Base-by-base conservation (phyloP, 1,140 invertebrate species). In the Listronotus bonariensis region DNA sequence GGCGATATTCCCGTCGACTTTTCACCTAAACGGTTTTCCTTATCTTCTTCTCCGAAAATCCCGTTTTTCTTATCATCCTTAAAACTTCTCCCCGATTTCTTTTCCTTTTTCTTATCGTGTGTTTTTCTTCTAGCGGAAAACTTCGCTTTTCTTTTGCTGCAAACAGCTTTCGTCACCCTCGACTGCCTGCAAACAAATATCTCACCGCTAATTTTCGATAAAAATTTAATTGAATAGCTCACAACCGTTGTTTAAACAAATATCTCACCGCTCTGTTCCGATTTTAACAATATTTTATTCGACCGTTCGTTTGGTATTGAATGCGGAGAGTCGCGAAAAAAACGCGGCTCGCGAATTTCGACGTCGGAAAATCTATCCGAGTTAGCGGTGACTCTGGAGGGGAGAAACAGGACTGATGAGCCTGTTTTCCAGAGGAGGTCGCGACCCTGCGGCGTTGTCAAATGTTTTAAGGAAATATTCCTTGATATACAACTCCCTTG, bases 341-440 rank as follows among this genome's bases (percentile, higher is more conserved):
- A 45, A 45, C 2, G 12, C 42, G 42, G 0, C 34, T 34, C 45
- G 18, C 45, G 18, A 48, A 20, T 48, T 48, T 20, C 6, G 49
- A 36, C 49, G 42, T 17, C 6, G 31, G 38, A 54, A 54, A 54
- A 40, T 52, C 34, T 52, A 52, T n/a, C 12, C 12, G 38, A 12
- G 15, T 41, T 12, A 10, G 4, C 38, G 6, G 4, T 14, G 52
- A 54, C 42, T 17, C 20, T 34, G 36, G 52, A 36, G 52, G 43
- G 51, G 61, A 41, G 55, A 61, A 54, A 48, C 52, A 31, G 54
- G 18, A 65, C 20, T 65, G 62, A 65, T 49, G 62, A 56, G 41
- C 55, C 53, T 65, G 62, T 65, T 65, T 65, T 65, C 54, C 53
- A 18, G 54, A 55, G 62, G 62, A 65, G 62, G 45, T 65, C 54